Conservation (phyloP, 2,797 vertebrate genomes). For the Australoheros facetus region DNA sequence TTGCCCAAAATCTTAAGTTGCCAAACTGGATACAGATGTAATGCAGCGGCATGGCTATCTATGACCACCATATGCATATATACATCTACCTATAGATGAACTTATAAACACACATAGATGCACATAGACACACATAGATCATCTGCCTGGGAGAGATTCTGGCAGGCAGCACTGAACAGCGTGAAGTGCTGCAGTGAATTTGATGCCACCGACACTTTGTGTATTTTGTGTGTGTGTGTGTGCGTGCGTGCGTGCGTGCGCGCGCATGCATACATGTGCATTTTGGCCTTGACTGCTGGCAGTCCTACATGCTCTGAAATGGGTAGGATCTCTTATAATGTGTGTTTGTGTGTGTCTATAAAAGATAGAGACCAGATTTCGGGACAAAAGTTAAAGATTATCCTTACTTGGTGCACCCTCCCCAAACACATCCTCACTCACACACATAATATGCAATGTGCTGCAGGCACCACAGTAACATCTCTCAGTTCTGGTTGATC, state of each 20-base stretch:
- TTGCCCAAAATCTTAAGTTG: neutral
- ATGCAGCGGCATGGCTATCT: neutral
- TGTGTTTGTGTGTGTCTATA: neutral
- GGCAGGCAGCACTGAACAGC: neutral
- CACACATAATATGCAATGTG: constrained; percentile 13
- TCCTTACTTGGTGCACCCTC: neutral
- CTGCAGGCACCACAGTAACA: constrained; percentile 29
- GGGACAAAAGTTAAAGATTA: constrained; percentile 43
- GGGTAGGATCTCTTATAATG: constrained; percentile 4
- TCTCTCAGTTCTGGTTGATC: constrained; percentile 18
- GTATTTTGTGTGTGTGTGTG: neutral
- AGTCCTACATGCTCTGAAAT: constrained; percentile 10
- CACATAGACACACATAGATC: no score
- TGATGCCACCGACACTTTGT: neutral
- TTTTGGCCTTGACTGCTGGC: constrained; percentile 55
- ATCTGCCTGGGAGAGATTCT: neutral
- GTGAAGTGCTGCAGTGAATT: neutral
- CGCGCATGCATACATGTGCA: neutral
- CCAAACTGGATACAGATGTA: neutral
- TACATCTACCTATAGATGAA: neutral
- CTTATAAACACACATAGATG: constrained; percentile 7
- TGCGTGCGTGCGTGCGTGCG: no score
- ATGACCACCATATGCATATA: neutral
- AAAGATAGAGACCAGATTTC: neutral
- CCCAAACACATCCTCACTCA: neutral